Conservation (phyloP, 2,888 invertebrate genomes). For the Monoplex corrugatus region DNA sequence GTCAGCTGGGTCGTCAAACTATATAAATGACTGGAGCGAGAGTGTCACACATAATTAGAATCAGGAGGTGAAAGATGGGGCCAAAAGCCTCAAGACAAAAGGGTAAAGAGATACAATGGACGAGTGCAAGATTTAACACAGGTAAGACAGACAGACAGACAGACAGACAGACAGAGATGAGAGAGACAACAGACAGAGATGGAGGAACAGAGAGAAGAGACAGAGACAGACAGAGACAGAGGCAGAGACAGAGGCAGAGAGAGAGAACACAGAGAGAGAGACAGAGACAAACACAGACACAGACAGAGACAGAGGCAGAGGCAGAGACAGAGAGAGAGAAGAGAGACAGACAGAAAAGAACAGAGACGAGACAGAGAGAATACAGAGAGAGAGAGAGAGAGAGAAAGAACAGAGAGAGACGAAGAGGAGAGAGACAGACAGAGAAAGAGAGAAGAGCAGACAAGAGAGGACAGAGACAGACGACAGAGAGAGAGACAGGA, state of each 20-base stretch:
- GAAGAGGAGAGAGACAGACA: constrained; percentile 20
- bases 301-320: no score
- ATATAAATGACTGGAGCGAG: no score
- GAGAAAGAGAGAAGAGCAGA: neutral
- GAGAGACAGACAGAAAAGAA: neutral
- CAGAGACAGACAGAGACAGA: neutral
- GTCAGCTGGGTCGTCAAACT: neutral
- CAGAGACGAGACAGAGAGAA: neutral
- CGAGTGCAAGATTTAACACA: no score
- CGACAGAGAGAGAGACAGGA: constrained; percentile 43
- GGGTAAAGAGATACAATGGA: no score
- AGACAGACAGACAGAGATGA: neutral
- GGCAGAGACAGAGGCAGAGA: no score
- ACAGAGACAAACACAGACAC: no score
- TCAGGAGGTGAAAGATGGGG: no score
- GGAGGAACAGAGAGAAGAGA: neutral
- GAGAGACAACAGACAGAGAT: neutral
- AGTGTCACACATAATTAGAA: no score
- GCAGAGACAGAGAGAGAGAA: neutral
- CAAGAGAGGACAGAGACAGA: no score
- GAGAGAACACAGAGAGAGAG: neutral
- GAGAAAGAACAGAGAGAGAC: constrained; percentile 40
- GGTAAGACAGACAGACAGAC: no score
- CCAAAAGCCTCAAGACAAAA: no score
- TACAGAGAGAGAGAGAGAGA: constrained; percentile 36